Base-by-base conservation (phyloP, 2,888 invertebrate species). In the Tridacna gigas region DNA sequence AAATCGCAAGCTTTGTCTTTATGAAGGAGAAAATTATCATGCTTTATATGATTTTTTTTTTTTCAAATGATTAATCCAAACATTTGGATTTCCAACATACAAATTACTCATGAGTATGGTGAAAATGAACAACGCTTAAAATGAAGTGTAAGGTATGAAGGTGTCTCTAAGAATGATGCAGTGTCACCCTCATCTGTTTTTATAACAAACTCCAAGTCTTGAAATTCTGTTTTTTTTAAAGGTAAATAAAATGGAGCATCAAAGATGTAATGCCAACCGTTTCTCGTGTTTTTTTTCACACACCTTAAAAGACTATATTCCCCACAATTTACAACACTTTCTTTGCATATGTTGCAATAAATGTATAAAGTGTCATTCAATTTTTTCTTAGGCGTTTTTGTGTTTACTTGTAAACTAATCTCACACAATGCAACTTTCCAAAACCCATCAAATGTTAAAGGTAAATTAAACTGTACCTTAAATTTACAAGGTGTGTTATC, bases 51-150 rank as follows among this genome's bases (percentile, higher is more conserved):
- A 20, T 69, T n/a, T 26, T 45, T 67, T 67, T 12, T 73, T 73
- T 74, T 67, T 66, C 22, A 79, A 79, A 65, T 65, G 65, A 37
- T 66, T 45, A 26, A 74, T 74, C 79, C 79, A 79, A 51, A 74
- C 74, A 51, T 77, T 47, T 48, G 65, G 73, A 37, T 76, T 48
- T n/a, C 65, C 25, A 22, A 65, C 48, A 22, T 76, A 76, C 48
- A 76, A 65, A 45, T 61, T 47, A 77, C 48, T 77, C 73, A 73
- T 84, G 48, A 37, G 25, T 45, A 65, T 37, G 47, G 18, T 81
- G 79, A n/a, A 82, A 82, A 82, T 66, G 84, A 79, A 79, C 79
- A 84, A 18, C 74, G 81, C 75, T 82, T 85, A 77, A 85, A 85
- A 61, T 86, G 85, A 78, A 86, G 85, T 76, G 80, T 82, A 0